Evolutionary conservation across 2,797 vertebrate genomes (phyloP).

Genomic region (Oreonectes daqikongensis): DNA sequence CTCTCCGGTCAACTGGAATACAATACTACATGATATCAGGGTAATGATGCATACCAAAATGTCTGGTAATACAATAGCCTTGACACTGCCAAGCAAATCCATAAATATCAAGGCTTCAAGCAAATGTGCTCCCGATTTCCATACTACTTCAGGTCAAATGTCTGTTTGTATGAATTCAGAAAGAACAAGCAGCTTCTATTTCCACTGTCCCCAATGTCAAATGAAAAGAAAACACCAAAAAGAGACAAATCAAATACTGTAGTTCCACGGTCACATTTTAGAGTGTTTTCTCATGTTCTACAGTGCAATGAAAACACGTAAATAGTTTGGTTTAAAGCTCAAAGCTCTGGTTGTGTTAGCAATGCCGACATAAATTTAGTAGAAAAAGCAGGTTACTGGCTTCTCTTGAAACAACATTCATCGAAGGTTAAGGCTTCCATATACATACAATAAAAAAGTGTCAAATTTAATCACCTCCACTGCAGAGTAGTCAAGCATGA

Average conservation of each 20-base stretch:
- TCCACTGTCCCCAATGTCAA: not conserved
- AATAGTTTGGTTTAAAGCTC: not conserved
- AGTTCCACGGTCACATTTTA: not conserved
- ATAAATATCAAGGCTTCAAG: not conserved
- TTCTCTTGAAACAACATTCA: not conserved
- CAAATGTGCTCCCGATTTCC: not conserved
- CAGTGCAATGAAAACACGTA: not conserved
- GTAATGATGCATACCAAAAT: conserved; percentile 14
- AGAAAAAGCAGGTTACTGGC: not conserved
- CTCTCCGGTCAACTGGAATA: not conserved
- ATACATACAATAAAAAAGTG: conserved; percentile 25
- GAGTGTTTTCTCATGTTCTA: not conserved
- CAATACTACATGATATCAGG: conserved; percentile 3
- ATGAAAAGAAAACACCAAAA: not conserved
- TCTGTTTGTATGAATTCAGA: not conserved
- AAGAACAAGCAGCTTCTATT: not conserved
- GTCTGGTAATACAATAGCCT: not conserved
- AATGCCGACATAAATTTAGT: not conserved
- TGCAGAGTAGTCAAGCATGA: conserved; percentile 20
- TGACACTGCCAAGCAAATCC: not conserved
- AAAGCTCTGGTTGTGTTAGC: not conserved
- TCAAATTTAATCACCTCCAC: conserved; percentile 19
- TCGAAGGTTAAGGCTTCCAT: conserved; percentile 37
- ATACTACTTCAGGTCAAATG: not conserved
- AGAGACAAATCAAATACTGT: not conserved